Conservation (phyloP, 2,113 vertebrate genomes). For the Chloebia gouldiae region DNA sequence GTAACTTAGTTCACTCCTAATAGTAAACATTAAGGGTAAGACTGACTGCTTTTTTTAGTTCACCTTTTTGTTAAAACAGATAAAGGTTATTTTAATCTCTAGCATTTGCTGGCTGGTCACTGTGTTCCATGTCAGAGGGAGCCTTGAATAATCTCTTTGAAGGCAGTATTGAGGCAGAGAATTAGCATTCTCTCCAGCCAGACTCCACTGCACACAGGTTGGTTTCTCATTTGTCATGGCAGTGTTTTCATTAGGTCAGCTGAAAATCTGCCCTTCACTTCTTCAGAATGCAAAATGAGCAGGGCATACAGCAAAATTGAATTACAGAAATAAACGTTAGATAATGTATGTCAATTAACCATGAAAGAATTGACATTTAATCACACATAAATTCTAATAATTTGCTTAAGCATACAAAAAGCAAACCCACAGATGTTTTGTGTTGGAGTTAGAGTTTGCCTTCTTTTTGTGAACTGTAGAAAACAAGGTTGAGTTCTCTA, state of each 20-base stretch:
- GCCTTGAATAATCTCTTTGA: slow-evolving; percentile 72
- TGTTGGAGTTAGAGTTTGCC: background rate
- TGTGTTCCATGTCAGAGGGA: slow-evolving; percentile 70
- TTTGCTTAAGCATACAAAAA: background rate
- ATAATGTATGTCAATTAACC: background rate
- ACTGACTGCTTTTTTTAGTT: slow-evolving; percentile 53
- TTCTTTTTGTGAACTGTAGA: background rate
- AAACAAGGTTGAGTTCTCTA: background rate
- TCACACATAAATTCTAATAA: background rate
- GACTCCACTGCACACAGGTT: slow-evolving; percentile 59
- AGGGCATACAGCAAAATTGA: background rate
- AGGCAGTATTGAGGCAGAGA: slow-evolving; percentile 64
- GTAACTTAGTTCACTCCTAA: background rate
- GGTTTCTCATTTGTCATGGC: slow-evolving; percentile 49
- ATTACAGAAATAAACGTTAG: background rate
- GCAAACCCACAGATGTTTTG: background rate
- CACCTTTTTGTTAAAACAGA: slow-evolving; percentile 63
- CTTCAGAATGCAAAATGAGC: slow-evolving; percentile 46
- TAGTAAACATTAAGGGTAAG: slow-evolving; percentile 57
- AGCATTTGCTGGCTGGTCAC: slow-evolving; percentile 70
- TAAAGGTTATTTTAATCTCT: slow-evolving; percentile 73
- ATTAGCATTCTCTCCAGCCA: slow-evolving; percentile 69
- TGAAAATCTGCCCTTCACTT: slow-evolving; percentile 45
- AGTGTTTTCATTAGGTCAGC: slow-evolving; percentile 45
- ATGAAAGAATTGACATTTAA: background rate